A percentile compares a stretch with the other conserved stretches of the same genome.
These are phyloP conservation scores for Athalia circularis DNA, from an alignment of 2,888 invertebrate genomes.

Conservation along the genomic window DNA sequence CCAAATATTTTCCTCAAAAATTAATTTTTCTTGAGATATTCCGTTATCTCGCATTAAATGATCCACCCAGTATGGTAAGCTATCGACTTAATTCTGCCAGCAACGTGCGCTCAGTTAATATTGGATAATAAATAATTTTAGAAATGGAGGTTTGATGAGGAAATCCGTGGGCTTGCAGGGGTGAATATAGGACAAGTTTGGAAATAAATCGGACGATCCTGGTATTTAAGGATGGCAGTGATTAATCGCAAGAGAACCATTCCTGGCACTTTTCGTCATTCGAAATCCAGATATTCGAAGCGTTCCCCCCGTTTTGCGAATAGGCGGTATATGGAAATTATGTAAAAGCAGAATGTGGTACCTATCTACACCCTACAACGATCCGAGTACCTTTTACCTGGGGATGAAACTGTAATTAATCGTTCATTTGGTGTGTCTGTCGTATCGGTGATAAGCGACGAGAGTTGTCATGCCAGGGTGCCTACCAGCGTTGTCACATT, in stretches of 20 bases:
- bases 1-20: too few relatives aligned
- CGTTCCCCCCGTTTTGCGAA: too few relatives aligned
- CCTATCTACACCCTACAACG: slow-evolving; percentile 8
- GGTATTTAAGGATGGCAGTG: slow-evolving; percentile 28
- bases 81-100: not conserved
- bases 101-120: not conserved
- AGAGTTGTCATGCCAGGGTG: slow-evolving; percentile 20
- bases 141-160: slow-evolving; percentile 12
- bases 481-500: slow-evolving; percentile 21
- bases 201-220: slow-evolving; percentile 17
- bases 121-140: slow-evolving; percentile 26
- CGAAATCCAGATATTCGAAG: slow-evolving; percentile 20
- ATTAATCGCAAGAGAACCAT: slow-evolving; percentile 26
- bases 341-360: slow-evolving; percentile 29
- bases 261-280: slow-evolving; percentile 33
- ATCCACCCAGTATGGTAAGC: not conserved
- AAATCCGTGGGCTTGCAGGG: slow-evolving; percentile 2
- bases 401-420: slow-evolving; percentile 32
- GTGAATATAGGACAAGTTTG: slow-evolving; percentile 17
- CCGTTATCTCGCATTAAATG: not conserved
- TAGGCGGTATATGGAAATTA: not conserved
- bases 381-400: slow-evolving; percentile 15
- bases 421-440: slow-evolving; percentile 26
- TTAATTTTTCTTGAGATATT: too few relatives aligned
- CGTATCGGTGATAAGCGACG: slow-evolving; percentile 37